Base-by-base conservation (phyloP, 2,113 vertebrate species). In the Tringa solitaria region DNA sequence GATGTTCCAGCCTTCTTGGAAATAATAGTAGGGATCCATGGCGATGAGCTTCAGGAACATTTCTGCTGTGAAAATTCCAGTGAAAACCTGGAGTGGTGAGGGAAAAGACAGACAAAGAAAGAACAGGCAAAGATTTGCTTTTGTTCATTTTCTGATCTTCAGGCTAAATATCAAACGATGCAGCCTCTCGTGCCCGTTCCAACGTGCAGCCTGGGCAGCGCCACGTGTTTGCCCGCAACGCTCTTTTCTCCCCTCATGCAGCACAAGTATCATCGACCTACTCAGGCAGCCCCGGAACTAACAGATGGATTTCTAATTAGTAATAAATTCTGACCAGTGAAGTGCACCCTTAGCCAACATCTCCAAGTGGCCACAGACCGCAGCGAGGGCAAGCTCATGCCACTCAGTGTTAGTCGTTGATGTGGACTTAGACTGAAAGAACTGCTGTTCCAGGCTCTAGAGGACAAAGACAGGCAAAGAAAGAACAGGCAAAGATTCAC, bases 1-100 rank as follows among this genome's bases (percentile, higher is more conserved):
- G 97, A 99, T 99, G 98, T 99, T 99, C 99, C 99, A 99, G 84
- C 99, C 99, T 96, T 99, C 99, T 93, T 99, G 99, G 95, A 99
- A 99, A 97, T 99, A 99, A 97, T 99, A 99, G 97, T 99, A 99
- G 17, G 99, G 99, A 96, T 99, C 99, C 99, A 99, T 99, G 59
- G 99, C 99, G 57, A 99, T 96, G 76, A 99, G 98, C 96, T 99
- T 99, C 92, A 99, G 98, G 96, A 99, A 99, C 99, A 99, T 99
- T 98, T 99, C 99, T 7, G 99, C 99, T 50, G 99, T 99, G 96
- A 99, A 99, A 97, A 99, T 99, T 21, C 99, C 99, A 12, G 99
- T 99, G 98, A 99, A 99, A 93, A 99, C 99, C 99, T 99, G 96
- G 17, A 95, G 78, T 0, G 72, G 60, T 30, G 80, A 83, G 87